Base-by-base conservation (phyloP, 2,113 vertebrate species). In the Atherinomorus stipes region DNA sequence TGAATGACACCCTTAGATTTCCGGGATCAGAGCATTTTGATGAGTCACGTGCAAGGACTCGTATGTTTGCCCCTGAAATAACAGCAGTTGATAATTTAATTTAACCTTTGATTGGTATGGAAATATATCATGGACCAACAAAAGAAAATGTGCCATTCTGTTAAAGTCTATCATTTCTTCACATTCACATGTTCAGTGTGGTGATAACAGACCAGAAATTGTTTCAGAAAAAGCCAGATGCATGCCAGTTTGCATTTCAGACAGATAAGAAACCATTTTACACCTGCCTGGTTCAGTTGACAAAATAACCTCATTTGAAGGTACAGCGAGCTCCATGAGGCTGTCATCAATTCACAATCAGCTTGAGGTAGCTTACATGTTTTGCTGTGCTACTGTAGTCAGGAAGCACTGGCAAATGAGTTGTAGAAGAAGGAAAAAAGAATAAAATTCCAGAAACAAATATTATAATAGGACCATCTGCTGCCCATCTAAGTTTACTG, bases 401-500 rank as follows among this genome's bases (percentile, higher is more conserved):
- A 58, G 68, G n/a, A 56, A 45, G 61, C 49, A 58, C 5, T 15
- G 40, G 10, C 15, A 21, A 45, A 45, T 16, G n/a, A 40, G 25
- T n/a, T 22, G 21, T 11, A 47, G 4, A 54, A n/a, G 15, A 45
- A 6, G 12, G 3, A 18, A 10, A n/a, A 18, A 21, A 6, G 22
- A 12, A 47, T 34, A 16, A 7, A 31, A 18, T 21, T 15, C 9
- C 37, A 22, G 12, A 28, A 1, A 26, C 69, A 34, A 3, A 22
- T 23, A 19, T 65, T 23, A 64, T 38, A 6, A 62, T 34, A 19
- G n/a, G 57, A 37, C 60, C 76, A 74, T 61, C 71, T 61, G 52
- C 16, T 74, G 7, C 31, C 31, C 31, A 34, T 34, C 31, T 34
- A 62, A n/a, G 44, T 68, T 37, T 38, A 61, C 64, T 19, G 42